These are phyloP conservation scores for Caenorhabditis remanei DNA, from an alignment of 1,140 invertebrate species.

Conservation along the genomic window DNA sequence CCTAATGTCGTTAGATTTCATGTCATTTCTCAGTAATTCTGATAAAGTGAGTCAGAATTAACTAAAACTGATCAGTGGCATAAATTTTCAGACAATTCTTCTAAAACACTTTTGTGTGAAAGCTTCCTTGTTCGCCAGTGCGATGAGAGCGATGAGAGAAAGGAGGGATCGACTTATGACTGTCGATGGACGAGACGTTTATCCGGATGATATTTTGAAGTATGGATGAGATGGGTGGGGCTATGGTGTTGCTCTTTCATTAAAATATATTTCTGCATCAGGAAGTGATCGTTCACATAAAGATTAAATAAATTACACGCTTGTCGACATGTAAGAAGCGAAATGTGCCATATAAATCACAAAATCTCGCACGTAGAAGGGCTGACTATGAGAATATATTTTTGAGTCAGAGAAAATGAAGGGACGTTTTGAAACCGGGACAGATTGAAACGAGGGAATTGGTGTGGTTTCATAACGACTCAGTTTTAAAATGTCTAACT, in stretches of 20 bases:
- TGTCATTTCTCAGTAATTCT: not conserved
- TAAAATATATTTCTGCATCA: not conserved
- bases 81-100: not conserved
- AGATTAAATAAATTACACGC: too few relatives aligned
- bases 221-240: not conserved
- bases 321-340: too few relatives aligned
- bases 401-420: too few relatives aligned
- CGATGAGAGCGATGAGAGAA: constrained; percentile 16
- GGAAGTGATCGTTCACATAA: too few relatives aligned
- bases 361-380: too few relatives aligned
- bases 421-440: too few relatives aligned
- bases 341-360: too few relatives aligned
- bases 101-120: not conserved
- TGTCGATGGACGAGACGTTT: not conserved
- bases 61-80: not conserved
- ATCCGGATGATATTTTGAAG: constrained; percentile 12
- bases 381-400: too few relatives aligned
- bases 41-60: not conserved
- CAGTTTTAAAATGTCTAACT: too few relatives aligned
- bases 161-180: not conserved
- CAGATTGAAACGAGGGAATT: too few relatives aligned
- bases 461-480: too few relatives aligned
- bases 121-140: constrained; percentile 4
- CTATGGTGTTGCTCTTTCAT: not conserved
- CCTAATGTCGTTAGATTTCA: constrained; percentile 26